Percentiles rank a stretch among this genome's conserved stretches.
These are phyloP conservation scores for Grammomys surdaster DNA, from an alignment of 2,113 vertebrate species.

Conservation along the genomic window DNA sequence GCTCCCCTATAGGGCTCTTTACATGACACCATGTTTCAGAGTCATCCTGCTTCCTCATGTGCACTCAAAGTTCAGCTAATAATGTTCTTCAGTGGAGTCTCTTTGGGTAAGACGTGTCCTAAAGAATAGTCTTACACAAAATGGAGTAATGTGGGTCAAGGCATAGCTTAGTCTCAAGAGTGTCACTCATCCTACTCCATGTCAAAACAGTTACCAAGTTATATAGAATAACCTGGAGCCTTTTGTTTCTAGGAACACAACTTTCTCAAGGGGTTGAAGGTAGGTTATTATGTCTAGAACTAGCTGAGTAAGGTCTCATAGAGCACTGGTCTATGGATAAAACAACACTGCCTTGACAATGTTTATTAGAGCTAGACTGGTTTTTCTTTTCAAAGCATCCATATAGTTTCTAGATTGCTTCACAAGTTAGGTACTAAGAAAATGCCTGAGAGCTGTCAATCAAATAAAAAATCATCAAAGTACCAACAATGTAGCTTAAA, in stretches of 20 bases:
- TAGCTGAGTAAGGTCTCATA: fast-evolving
- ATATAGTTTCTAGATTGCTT: background rate
- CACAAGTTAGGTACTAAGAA: background rate
- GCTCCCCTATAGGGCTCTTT: too few species aligned
- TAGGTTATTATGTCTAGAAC: background rate
- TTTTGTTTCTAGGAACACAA: background rate
- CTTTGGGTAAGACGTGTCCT: too few species aligned
- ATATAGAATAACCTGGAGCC: background rate
- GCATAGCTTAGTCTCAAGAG: background rate
- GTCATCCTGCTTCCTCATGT: background rate
- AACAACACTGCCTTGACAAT: background rate
- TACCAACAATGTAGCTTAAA: too few species aligned
- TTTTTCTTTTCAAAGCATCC: background rate
- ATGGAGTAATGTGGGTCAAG: background rate
- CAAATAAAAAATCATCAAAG: background rate
- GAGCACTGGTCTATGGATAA: background rate
- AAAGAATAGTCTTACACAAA: background rate
- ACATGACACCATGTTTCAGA: too few species aligned
- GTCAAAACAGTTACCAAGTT: background rate
- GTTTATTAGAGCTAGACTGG: background rate
- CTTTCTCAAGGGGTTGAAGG: background rate
- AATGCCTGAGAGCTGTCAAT: background rate
- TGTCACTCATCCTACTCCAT: background rate
- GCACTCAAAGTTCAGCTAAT: background rate
- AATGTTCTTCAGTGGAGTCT: too few species aligned